Evolutionary conservation across 2,888 invertebrate species (phyloP), one percentile per base, ranked within the genome.

Genomic region (Idaea biselata): DNA sequence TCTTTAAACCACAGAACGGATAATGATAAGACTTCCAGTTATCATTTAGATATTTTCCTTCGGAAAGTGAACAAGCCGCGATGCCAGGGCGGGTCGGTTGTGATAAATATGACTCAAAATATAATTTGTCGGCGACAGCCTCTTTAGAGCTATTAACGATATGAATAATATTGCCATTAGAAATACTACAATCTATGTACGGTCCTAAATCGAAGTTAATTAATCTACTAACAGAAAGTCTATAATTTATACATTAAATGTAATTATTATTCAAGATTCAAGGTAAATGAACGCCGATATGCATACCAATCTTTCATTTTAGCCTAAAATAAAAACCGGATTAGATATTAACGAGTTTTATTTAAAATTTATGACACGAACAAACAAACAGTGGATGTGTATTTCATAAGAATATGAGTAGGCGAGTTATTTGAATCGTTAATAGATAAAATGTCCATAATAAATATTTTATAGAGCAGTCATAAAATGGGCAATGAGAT

Each of bases 191-290:
- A 76, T 73, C 79, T 75, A 81, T 79, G 44, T 44, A 44, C 44
- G 80, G 82, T 83, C 83, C 68, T 75, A 76, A 78, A 76, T 75
- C 68, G 78, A 68, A 73, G 76, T 73, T 82, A 85, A 88, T 86
- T 87, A 88, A 86, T 86, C 81, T 81, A 84, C 79, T 80, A 82
- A 82, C 84, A 82, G 84, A 87, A 87, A 87, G 83, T 80, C 74
- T 74, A 83, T 86, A 86, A 86, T 83, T 83, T 82, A 86, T 81
- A 82, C 80, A 80, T 82, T 70, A 75, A 77, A 62, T 73, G 78
- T 81, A 82, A 84, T 87, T 83, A 88, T 84, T 88, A 89, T 91
- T 89, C 87, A 88, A 82, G 82, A 86, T 81, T 87, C 86, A 87
- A 88, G 87, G 89, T 82, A 88, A 89, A 87, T 83, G 86, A 83